Evolutionary conservation across 1,140 invertebrate species (phyloP).

Genomic region (Thaumatotibia leucotreta): DNA sequence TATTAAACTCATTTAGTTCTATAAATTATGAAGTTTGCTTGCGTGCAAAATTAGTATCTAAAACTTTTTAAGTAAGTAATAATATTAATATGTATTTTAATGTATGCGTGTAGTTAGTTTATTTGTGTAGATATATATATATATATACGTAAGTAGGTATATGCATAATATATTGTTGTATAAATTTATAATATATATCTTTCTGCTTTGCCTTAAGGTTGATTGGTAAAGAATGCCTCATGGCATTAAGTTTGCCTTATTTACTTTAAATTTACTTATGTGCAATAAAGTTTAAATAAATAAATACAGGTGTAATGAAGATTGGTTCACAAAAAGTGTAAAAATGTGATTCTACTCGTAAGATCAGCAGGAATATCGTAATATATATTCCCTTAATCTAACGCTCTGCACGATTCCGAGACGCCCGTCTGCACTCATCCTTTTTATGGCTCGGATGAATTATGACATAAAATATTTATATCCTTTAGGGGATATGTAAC

Average conservation of each 20-base stretch:
- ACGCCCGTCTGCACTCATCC: slow-evolving; percentile 32
- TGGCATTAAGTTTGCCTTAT: too few species aligned
- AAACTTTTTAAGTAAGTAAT: neutral
- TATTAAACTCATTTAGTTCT: slow-evolving; percentile 10
- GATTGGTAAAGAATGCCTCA: too few species aligned
- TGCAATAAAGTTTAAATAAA: too few species aligned
- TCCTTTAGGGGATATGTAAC: slow-evolving; percentile 51
- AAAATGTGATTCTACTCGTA: slow-evolving; percentile 23
- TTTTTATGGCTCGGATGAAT: slow-evolving; percentile 61
- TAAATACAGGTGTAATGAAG: too few species aligned
- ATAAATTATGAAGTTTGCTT: neutral
- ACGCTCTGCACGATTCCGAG: slow-evolving; percentile 42
- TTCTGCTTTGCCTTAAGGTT: too few species aligned
- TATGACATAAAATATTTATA: slow-evolving; percentile 67
- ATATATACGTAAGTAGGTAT: too few species aligned
- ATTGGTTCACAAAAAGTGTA: too few species aligned
- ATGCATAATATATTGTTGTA: too few species aligned
- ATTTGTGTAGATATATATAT: too few species aligned
- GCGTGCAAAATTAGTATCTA: slow-evolving; percentile 12
- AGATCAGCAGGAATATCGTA: slow-evolving; percentile 30
- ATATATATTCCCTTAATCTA: slow-evolving; percentile 33
- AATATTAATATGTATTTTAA: neutral
- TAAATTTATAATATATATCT: too few species aligned
- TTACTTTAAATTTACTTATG: too few species aligned
- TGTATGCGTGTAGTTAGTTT: too few species aligned